Evolutionary conservation across 2,888 invertebrate genomes (phyloP), one percentile per base, ranked within the genome.

Genomic region (Amblyjoppa fuscipennis): DNA sequence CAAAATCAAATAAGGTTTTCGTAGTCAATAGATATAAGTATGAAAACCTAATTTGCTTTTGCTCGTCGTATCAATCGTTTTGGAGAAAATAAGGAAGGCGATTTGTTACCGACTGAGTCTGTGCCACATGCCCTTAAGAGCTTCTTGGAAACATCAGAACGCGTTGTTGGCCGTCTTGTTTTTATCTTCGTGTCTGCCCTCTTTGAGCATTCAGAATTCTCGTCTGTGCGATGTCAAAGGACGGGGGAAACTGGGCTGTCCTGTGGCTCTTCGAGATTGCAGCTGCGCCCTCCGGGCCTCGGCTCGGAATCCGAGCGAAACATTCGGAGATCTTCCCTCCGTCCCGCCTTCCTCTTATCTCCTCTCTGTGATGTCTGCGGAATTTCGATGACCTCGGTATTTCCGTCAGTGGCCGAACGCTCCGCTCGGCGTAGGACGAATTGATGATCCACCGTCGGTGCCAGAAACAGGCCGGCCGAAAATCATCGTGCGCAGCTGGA

Each of bases 351-450:
- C 61, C 61, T n/a, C 61, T 64, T 64, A 34, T 64, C 49, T 31
- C 75, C 9, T 45, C 31, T 75, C 49, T 34, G 64, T 49, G 64
- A 51, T 75, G 61, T 51, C 66, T 7, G 61, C 5, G 75, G 75
- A 76, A 76, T 76, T 34, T 51, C 28, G 64, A 75, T 66, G 75
- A 76, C 51, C 20, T 13, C 16, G 75, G 66, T 31, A 76, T 76
- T 25, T 66, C 6, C 16, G 1, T 28, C 34, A 16, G 31, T 64
- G 5, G 34, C 66, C 7, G n/a, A 69, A 25, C 20, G 25, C 20
- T 25, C 28, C 13, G 28, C 0, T 45, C 28, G 13, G 28, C 1
- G 9, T 9, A 13, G 11, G 34, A 34, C 45, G 28, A 69, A 49
- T 38, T 4, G 61, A 75, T 71, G 61, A 76, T 82, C 61, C 45